These are phyloP conservation scores for Spialia ferax DNA, from an alignment of 2,888 invertebrate species.

Conservation along the genomic window DNA sequence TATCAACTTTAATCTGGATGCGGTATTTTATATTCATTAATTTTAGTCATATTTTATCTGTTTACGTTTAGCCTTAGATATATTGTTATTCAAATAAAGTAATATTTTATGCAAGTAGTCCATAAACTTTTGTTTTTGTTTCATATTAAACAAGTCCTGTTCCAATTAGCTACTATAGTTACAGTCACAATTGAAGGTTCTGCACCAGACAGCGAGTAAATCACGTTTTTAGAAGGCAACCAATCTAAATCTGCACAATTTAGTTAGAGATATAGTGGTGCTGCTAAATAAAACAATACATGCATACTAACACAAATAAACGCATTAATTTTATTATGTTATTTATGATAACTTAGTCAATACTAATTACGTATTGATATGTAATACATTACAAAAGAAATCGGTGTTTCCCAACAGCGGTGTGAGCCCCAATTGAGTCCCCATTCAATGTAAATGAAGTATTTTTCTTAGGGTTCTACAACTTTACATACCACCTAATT, in stretches of 20 bases:
- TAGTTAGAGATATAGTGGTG: neutral
- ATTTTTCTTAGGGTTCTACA: slow-evolving; percentile 60
- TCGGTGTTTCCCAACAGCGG: slow-evolving; percentile 30
- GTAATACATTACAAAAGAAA: slow-evolving; percentile 31
- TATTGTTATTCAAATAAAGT: no score
- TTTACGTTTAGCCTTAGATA: no score
- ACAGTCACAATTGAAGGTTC: slow-evolving; percentile 2
- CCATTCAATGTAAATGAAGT: slow-evolving; percentile 71
- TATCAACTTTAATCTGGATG: no score
- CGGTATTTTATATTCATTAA: no score
- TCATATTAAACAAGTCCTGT: no score
- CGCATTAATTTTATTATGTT: neutral
- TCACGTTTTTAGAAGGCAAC: neutral
- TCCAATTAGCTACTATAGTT: neutral
- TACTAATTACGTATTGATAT: slow-evolving; percentile 29
- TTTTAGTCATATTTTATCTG: no score
- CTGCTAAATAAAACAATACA: neutral
- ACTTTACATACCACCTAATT: slow-evolving; percentile 54
- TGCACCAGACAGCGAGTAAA: neutral
- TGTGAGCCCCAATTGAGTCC: slow-evolving; percentile 46
- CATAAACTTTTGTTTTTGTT: no score
- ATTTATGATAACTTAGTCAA: slow-evolving; percentile 12
- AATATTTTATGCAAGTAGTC: no score
- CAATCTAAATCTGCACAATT: neutral
- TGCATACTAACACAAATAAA: slow-evolving; percentile 13